phyloP scores from a whole-genome alignment of 2,797 vertebrate genomes.

The Acanthurus leucopareius region DNA sequence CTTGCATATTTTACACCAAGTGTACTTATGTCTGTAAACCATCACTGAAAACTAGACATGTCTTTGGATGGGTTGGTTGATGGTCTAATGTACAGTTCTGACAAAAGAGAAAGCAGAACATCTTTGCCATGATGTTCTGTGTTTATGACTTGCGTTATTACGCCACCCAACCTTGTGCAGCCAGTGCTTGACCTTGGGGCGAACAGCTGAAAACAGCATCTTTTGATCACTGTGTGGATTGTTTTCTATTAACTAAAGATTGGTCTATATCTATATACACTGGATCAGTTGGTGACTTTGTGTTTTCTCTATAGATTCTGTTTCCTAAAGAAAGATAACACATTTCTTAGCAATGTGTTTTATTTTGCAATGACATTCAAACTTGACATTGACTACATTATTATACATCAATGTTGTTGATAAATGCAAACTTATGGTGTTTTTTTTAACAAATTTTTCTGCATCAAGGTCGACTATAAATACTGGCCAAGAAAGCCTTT shows the following conservation, averaged over 20 bases:
- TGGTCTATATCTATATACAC: constrained; percentile 63
- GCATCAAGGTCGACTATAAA: constrained; percentile 14
- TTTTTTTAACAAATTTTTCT: constrained; percentile 36
- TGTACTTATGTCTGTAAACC: constrained; percentile 83
- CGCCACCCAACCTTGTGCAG: constrained; percentile 52
- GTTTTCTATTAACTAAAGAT: constrained; percentile 64
- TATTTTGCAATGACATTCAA: constrained; percentile 54
- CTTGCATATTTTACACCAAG: constrained; percentile 77
- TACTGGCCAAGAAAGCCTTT: constrained; percentile 22
- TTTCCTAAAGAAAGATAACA: constrained; percentile 36
- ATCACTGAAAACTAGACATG: constrained; percentile 62
- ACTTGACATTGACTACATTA: constrained; percentile 44
- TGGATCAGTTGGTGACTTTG: constrained; percentile 66
- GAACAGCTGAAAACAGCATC: constrained; percentile 55
- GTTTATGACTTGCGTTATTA: constrained; percentile 33
- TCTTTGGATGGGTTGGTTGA: constrained; percentile 42
- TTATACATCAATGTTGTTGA: constrained; percentile 34
- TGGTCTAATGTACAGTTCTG: constrained; percentile 39
- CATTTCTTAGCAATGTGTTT: constrained; percentile 38
- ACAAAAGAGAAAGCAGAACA: constrained; percentile 23
- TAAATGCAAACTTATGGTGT: constrained; percentile 38
- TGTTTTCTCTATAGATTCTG: constrained; percentile 44
- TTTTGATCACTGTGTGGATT: constrained; percentile 78
- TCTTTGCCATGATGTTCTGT: constrained; percentile 36
- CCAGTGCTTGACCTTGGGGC: constrained; percentile 51